Evolutionary conservation across 1,140 invertebrate genomes (phyloP), one percentile per base, ranked within the genome.

Genomic region (Trissolcus basalis): DNA sequence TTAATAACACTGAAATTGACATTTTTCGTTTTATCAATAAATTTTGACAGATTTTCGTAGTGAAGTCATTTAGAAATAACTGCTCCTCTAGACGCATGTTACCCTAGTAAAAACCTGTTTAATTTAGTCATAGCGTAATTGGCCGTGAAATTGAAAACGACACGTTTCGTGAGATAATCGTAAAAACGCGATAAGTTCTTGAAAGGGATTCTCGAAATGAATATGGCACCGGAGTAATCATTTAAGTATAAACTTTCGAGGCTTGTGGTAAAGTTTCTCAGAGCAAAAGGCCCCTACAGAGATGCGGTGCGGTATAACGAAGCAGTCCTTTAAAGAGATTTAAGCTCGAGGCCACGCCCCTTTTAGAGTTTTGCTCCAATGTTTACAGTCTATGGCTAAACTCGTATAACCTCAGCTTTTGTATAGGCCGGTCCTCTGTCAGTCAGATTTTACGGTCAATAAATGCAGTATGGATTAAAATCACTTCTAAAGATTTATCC

Each of bases 61-160:
- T n/a, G n/a, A 39, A 8, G 36, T 44, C 39, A 56, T 56, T 70
- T 12, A 45, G 13, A 68, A 81, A 50, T 54, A 39, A 59, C 6
- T 43, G 60, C 64, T 76, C 74, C 43, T 64, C 10, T 0, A 4
- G 9, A 8, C 0, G 80, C 51, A 78, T 82, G 70, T 6, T 78
- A 51, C 39, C 79, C 77, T 82, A 58, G 9, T 70, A 56, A 54
- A 73, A 80, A 83, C 68, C 78, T 63, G 80, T 82, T 80, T 80
- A 55, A 54, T 56, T 80, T 74, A 76, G 79, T 79, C 76, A 59
- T 49, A 65, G 41, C 47, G 67, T 61, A 73, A 80, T 77, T 70
- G 51, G 65, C 77, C 71, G 55, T 80, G 51, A 81, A 81, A 82
- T 78, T 79, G 14, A 11, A 55, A 33, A 63, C 43, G 27, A 56